Conservation (phyloP, 2,888 invertebrate genomes). For the Priocnemis perturbator region DNA sequence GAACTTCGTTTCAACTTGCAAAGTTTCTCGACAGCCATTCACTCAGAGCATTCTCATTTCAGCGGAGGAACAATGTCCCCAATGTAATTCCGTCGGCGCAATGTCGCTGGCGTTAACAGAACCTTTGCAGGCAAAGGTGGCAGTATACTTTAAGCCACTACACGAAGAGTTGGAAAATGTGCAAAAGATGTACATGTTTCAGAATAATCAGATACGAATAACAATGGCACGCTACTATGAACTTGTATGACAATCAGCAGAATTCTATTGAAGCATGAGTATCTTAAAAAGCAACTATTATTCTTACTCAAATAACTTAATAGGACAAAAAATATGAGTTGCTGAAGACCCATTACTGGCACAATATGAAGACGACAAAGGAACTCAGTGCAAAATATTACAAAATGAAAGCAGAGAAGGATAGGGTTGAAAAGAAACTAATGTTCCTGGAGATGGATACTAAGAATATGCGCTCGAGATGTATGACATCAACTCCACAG, state of each 20-base stretch:
- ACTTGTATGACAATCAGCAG: slow-evolving; percentile 27
- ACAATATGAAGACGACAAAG: background rate
- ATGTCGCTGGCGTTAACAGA: slow-evolving; percentile 35
- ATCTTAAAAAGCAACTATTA: background rate
- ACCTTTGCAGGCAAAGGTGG: slow-evolving; percentile 34
- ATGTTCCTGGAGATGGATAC: background rate
- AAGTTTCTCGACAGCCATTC: background rate
- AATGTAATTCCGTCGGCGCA: slow-evolving; percentile 27
- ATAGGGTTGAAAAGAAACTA: background rate
- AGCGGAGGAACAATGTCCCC: slow-evolving; percentile 43
- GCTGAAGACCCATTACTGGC: background rate
- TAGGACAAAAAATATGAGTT: background rate
- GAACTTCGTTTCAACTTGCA: background rate
- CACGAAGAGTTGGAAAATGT: slow-evolving; percentile 30
- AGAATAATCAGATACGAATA: slow-evolving; percentile 37
- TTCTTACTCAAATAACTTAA: background rate
- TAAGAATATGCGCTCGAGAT: background rate
- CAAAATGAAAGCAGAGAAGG: background rate
- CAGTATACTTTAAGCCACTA: slow-evolving; percentile 32
- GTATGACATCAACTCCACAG: background rate
- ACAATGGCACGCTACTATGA: slow-evolving; percentile 34
- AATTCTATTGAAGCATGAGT: background rate
- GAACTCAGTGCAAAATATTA: background rate
- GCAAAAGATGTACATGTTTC: slow-evolving; percentile 29
- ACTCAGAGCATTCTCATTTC: background rate